Base-by-base conservation (phyloP, 2,888 invertebrate genomes). In the Gibbula magus region DNA sequence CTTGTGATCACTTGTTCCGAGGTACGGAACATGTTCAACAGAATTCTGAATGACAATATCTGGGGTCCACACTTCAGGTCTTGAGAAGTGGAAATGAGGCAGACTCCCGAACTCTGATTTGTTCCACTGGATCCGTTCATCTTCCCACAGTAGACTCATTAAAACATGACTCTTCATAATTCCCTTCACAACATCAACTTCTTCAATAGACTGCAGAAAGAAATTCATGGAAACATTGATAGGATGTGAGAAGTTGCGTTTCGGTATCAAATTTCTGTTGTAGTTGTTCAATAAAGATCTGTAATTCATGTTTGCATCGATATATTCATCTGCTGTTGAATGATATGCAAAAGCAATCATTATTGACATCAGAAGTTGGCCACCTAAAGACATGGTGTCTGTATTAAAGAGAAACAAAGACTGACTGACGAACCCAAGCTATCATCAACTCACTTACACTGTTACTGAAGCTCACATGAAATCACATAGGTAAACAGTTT, bases 21-120 rank as follows among this genome's bases (percentile, higher is more conserved):
- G 61, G 29, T 61, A 29, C 0, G 61, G 61, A 61, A 61, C 61
- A 61, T 61, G 18, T 16, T 61, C 61, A 5, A 61, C 16, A 18
- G 61, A 61, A 29, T 61, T 29, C 61, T 61, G 61, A 29, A 61
- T 61, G 29, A 61, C 61, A 61, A 61, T 61, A 29, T 61, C 61
- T 25, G 61, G 61, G 61, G 61, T 61, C 61, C 61, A 61, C 29
- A 61, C 18, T 29, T 61, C 18, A 5, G 29, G 29, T 25, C 61
- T 25, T 5, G 10, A 2, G 10, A 61, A 61, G 13, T 25, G 25
- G 16, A 61, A n/a, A 61, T 22, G 29, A 18, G 25, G 2, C 13
- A 45, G 45, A 1, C 13, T 13, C 10, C 29, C 16, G 25, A 18
- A 13, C 0, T 10, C 29, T 2, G 61, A 22, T 10, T 10, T 8